Percentiles rank a stretch among this genome's conserved stretches.
Conservation (phyloP, 2,797 vertebrate genomes). For the Molothrus aeneus region DNA sequence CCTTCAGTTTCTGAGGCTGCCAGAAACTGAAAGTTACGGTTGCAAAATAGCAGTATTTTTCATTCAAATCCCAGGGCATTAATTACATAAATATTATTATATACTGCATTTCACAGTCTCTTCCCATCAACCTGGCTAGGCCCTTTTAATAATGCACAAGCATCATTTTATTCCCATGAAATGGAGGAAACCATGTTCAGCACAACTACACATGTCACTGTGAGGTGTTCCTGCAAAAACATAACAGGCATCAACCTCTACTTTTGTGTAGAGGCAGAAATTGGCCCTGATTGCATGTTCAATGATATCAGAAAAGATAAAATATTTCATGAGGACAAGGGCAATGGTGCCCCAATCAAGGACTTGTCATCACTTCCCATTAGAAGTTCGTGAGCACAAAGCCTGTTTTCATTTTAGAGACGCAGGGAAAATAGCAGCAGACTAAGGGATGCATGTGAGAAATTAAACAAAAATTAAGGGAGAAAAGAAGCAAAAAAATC, state of each 20-base stretch:
- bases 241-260: not conserved
- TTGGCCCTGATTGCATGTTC: not conserved
- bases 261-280: not conserved
- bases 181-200: not conserved
- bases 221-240: not conserved
- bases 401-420: not conserved
- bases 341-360: not conserved
- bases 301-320: not conserved
- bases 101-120: not conserved
- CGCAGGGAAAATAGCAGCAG: not conserved
- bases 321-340: conserved; percentile 27
- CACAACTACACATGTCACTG: not conserved
- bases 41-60: conserved; percentile 9
- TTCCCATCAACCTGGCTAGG: conserved; percentile 9
- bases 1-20: not conserved
- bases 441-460: not conserved
- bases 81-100: not conserved
- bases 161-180: not conserved
- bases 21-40: not conserved
- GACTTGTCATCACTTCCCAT: not conserved
- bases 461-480: not conserved
- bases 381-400: not conserved
- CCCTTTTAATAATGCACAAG: conserved; percentile 8
- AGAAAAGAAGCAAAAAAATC: not conserved
- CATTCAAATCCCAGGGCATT: conserved; percentile 8